Conservation (phyloP, 2,888 invertebrate genomes). For the Osmoderma eremita region DNA sequence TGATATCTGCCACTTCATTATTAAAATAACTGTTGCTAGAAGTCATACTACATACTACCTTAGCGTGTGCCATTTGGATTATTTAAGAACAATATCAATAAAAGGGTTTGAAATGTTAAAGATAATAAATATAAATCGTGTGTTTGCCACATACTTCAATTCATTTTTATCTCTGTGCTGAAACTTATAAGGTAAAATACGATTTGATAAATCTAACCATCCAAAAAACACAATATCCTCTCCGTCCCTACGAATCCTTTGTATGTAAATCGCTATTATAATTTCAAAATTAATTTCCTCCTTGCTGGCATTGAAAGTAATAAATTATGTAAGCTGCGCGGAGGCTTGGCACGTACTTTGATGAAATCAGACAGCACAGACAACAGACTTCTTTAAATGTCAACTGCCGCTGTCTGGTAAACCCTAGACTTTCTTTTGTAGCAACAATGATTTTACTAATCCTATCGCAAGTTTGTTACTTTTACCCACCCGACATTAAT, state of each 20-base stretch:
- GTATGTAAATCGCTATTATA: slow-evolving; percentile 36
- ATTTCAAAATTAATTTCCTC: slow-evolving; percentile 35
- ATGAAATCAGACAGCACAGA: slow-evolving; percentile 29
- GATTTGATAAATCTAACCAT: slow-evolving; percentile 17
- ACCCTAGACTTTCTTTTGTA: slow-evolving; percentile 18
- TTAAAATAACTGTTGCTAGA: too few relatives aligned
- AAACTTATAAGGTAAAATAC: not conserved
- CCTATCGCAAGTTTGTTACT: not conserved
- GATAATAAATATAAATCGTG: too few relatives aligned
- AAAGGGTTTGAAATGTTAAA: too few relatives aligned
- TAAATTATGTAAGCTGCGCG: slow-evolving; percentile 29
- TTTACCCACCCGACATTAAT: too few relatives aligned
- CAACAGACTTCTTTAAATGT: slow-evolving; percentile 28
- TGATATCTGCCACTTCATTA: too few relatives aligned
- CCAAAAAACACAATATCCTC: slow-evolving; percentile 6
- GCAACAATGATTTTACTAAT: not conserved
- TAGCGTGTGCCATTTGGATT: too few relatives aligned
- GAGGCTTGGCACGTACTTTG: slow-evolving; percentile 31
- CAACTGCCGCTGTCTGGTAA: slow-evolving; percentile 22
- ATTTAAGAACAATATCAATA: too few relatives aligned
- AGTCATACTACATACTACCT: too few relatives aligned
- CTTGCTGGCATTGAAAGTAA: slow-evolving; percentile 27
- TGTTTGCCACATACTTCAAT: too few relatives aligned
- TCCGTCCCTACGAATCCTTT: slow-evolving; percentile 21
- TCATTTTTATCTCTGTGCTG: not conserved